Evolutionary conservation across 2,797 vertebrate species (phyloP), one percentile per base, ranked within the genome.

Genomic region (Microchirus variegatus): DNA sequence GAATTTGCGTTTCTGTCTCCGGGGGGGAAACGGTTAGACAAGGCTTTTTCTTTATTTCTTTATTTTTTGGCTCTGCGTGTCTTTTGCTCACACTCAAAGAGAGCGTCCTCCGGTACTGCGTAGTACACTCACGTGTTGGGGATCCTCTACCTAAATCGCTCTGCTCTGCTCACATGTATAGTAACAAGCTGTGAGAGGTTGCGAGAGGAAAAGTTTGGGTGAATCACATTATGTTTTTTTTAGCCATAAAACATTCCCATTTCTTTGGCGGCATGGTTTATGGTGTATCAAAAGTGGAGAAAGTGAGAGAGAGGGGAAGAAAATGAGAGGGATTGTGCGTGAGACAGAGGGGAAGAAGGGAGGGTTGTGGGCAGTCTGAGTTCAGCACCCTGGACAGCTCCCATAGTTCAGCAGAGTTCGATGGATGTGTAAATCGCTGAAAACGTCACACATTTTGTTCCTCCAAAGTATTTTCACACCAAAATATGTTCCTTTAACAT

Each of bases 91-190:
- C 72, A 48, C 53, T 80, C 52, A 68, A 58, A 75, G 63, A 59
- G 57, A 66, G 75, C 64, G 47, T 64, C 79, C 75, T 89, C 80
- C 78, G 70, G 68, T 74, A 76, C 58, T 69, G 80, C 74, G 75
- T 78, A 57, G 81, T 79, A 78, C 63, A 46, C 86, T 87, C 84
- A 87, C 79, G 79, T 85, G 83, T 77, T 78, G 82, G 85, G 81
- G 80, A 81, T 86, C 67, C 89, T 87, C 76, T 77, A 73, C 68
- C 82, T 61, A 41, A 61, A 63, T 59, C 82, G 73, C 77, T 68
- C 66, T 75, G 63, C 67, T 77, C 75, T 77, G 58, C 75, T 70
- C 59, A 67, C 67, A 77, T 82, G 80, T 79, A 76, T 85, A 78
- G 83, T 84, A 86, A 87, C 86, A 86, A 3, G 72, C 65, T 70